A percentile compares a stretch with the other conserved stretches of the same genome.
Evolutionary conservation across 2,113 vertebrate species (phyloP).

Genomic region (Todiramphus saurophagus): DNA sequence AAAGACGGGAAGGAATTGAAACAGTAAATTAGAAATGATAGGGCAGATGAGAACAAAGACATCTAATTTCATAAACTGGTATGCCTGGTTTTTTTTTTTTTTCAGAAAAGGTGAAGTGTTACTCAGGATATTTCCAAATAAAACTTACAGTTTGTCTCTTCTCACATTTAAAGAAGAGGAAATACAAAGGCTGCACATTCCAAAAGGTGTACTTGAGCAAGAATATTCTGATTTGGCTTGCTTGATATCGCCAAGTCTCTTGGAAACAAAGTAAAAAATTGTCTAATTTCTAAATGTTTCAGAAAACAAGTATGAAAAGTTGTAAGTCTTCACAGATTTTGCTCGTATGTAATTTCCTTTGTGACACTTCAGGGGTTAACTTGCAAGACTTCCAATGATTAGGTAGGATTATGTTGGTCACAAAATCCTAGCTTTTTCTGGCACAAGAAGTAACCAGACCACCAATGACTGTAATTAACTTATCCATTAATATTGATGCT

Average conservation of each 20-base stretch:
- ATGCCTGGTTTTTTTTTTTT: background rate
- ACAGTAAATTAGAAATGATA: background rate
- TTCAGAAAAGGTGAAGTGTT: background rate
- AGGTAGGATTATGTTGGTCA: constrained; percentile 11
- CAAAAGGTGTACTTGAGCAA: background rate
- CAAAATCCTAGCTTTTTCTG: constrained; percentile 21
- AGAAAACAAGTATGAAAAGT: background rate
- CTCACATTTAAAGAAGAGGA: background rate
- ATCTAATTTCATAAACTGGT: background rate
- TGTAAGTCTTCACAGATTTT: background rate
- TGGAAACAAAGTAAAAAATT: background rate
- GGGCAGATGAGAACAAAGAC: background rate
- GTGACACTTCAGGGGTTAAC: constrained; percentile 1
- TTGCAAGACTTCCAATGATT: constrained; percentile 15
- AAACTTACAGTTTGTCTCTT: background rate
- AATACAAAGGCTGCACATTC: background rate
- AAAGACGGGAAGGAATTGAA: background rate
- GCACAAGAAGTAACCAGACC: background rate
- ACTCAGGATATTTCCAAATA: background rate
- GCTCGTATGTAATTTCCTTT: background rate
- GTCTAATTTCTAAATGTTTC: background rate
- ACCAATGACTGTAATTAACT: constrained; percentile 22
- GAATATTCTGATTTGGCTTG: background rate
- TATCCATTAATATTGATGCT: constrained; percentile 38
- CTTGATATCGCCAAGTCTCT: background rate